Conservation (phyloP, 1,140 invertebrate species). For the Aphaenogaster floridana region DNA sequence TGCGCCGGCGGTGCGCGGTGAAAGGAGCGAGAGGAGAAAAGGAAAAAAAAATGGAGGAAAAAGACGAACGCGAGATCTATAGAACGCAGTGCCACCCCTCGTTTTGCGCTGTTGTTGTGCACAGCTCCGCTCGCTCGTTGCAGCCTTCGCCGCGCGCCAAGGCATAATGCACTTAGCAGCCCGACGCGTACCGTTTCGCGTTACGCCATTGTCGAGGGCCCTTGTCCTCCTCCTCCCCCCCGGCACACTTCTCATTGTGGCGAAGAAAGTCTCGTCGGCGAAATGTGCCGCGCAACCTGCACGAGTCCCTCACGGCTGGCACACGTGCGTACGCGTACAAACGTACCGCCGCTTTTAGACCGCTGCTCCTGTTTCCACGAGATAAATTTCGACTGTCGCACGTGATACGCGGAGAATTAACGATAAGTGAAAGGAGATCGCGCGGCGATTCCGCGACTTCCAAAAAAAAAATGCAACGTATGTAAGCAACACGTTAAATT, state of each 20-base stretch:
- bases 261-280: constrained; percentile 73
- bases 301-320: constrained; percentile 26
- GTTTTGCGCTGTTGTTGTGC: constrained; percentile 33
- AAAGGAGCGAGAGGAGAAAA: constrained; percentile 63
- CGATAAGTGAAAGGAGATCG: background rate
- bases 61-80: constrained; percentile 12
- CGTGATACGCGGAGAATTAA: background rate
- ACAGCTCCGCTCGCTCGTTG: constrained; percentile 40
- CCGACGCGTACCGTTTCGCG: constrained; percentile 77
- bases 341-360: constrained; percentile 8
- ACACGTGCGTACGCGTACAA: constrained; percentile 30
- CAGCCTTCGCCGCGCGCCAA: constrained; percentile 58
- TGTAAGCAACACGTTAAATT: background rate
- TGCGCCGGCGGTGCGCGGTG: constrained; percentile 18
- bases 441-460: background rate
- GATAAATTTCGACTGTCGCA: constrained; percentile 55
- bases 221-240: constrained; percentile 51
- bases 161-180: constrained; percentile 77
- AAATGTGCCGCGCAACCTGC: constrained; percentile 76
- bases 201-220: constrained; percentile 77
- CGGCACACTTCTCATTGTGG: constrained; percentile 76
- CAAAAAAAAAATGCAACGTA: background rate
- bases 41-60: background rate
- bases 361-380: constrained; percentile 31
- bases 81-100: constrained; percentile 49